Evolutionary conservation across 2,797 vertebrate genomes (phyloP), one percentile per base, ranked within the genome.

Genomic region (Channallabes apus): DNA sequence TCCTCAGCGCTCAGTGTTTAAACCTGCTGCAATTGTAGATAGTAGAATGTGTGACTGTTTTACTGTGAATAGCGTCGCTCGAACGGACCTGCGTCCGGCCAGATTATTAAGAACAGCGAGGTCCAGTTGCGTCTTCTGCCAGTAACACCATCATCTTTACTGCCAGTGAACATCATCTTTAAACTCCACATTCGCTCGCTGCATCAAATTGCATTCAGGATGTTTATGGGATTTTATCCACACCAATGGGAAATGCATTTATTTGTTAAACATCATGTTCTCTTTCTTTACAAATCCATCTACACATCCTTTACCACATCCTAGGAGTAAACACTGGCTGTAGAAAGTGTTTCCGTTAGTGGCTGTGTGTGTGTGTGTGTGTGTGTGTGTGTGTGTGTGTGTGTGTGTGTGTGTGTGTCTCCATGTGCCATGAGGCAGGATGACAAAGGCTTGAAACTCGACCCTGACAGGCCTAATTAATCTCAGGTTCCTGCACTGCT

Each of bases 401-500:
- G 58, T 41, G 56, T 61, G 76, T 38, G 76, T 38, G 56, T n/a
- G 32, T 35, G 75, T 35, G 75, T 4, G 17, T 8, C n/a, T 6
- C 29, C 62, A 51, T 82, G 76, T 82, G 84, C 86, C 83, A 85
- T 76, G 54, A 81, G 82, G 82, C 78, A 83, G 67, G 22, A 84
- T 75, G 76, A 87, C 86, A 86, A 87, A 80, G 77, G 79, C 51
- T 69, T 87, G 87, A 87, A 90, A 88, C 83, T 73, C 27, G 62
- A 87, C 80, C 83, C 86, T 88, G 78, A 62, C 85, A 88, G 85
- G 71, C 68, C 76, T 88, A 84, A 90, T 91, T 88, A 90, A 86
- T 87, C 89, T 88, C 83, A 80, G 83, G 73, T 87, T 87, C 77
- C 81, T 81, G 65, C 84, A 85, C 61, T 72, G 86, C 75, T 80